These are phyloP conservation scores for Spicauda simplicius DNA, from an alignment of 2,888 invertebrate genomes.

Conservation along the genomic window DNA sequence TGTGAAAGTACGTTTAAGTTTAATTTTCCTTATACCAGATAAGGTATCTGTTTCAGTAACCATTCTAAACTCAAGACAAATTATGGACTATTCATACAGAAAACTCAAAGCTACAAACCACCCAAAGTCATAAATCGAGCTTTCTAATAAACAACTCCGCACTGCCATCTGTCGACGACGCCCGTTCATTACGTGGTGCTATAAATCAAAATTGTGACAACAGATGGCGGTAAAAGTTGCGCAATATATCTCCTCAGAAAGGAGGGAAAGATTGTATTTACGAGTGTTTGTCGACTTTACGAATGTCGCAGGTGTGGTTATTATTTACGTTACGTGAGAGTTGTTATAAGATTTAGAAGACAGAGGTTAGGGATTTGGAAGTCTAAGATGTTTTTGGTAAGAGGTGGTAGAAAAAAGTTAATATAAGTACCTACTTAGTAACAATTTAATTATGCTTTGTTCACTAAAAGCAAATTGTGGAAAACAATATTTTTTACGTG, in stretches of 20 bases:
- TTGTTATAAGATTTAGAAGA: not conserved
- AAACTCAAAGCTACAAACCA: not conserved
- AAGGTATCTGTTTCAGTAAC: no score
- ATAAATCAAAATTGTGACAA: constrained; percentile 72
- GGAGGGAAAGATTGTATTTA: constrained; percentile 72
- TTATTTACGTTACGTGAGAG: constrained; percentile 24
- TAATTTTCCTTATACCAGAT: no score
- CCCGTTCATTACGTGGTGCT: constrained; percentile 62
- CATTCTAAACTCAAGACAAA: no score
- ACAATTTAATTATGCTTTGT: no score
- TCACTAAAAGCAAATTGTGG: no score
- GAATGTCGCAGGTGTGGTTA: constrained; percentile 48
- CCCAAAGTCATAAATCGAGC: constrained; percentile 61
- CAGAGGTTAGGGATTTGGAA: no score
- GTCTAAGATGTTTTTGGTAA: no score
- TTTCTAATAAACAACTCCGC: constrained; percentile 63
- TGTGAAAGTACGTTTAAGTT: no score
- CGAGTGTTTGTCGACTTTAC: constrained; percentile 47
- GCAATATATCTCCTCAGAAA: constrained; percentile 61
- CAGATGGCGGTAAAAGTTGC: constrained; percentile 73
- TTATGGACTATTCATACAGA: no score
- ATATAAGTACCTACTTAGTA: no score
- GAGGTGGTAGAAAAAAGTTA: no score
- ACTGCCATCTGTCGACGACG: constrained; percentile 71
- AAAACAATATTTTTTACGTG: no score